phyloP scores from a whole-genome alignment of 2,888 invertebrate genomes.

The Mystacides longicornis region DNA sequence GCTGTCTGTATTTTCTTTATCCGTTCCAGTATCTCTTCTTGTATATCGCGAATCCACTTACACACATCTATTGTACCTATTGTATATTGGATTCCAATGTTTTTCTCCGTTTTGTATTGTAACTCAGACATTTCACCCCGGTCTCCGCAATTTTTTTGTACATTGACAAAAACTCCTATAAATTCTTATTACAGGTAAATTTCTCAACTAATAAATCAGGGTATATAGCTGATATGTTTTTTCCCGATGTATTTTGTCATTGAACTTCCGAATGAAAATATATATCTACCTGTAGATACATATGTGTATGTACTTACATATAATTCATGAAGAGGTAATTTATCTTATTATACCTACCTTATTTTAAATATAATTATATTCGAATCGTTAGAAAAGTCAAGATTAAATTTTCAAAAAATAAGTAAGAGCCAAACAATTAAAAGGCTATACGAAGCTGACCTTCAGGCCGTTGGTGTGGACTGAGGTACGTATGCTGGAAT shows the following conservation, averaged over 20 bases:
- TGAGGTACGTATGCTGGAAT: no score
- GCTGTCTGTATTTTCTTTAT: background rate
- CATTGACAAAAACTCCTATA: conserved; percentile 5
- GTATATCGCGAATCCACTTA: no score
- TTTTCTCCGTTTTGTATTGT: background rate
- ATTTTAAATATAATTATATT: no score
- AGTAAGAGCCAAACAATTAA: no score
- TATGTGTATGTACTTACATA: no score
- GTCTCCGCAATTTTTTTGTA: background rate
- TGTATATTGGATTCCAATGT: background rate
- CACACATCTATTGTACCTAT: background rate
- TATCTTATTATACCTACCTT: no score
- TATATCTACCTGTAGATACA: no score
- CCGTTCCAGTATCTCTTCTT: background rate
- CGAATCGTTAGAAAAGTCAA: no score
- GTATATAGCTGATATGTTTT: background rate
- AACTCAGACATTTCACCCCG: background rate
- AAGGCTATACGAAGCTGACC: no score
- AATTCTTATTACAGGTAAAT: conserved; percentile 7
- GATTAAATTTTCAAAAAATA: no score
- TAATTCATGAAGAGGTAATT: no score
- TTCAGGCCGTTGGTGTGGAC: no score
- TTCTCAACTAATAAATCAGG: conserved; percentile 2
- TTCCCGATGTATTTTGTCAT: background rate
- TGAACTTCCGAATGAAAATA: background rate